phyloP scores from a whole-genome alignment of 1,140 invertebrate genomes.

The Luehdorfia chinensis region DNA sequence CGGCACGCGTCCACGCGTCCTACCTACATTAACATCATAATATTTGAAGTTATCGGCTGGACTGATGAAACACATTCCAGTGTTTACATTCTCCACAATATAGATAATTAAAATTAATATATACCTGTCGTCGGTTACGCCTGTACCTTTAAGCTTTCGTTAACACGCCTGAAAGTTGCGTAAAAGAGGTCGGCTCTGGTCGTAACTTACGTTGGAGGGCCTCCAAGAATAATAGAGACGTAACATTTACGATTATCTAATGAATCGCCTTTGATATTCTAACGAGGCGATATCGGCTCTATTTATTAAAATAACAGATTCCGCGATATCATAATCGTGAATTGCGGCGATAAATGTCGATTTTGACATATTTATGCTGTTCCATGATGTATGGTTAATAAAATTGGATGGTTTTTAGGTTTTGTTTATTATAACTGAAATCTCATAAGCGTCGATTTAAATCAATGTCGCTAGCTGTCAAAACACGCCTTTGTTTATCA shows the following conservation, averaged over 20 bases:
- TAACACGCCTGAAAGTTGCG: slow-evolving; percentile 11
- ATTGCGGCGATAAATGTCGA: slow-evolving; percentile 51
- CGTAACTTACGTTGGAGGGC: slow-evolving; percentile 42
- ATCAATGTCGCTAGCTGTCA: slow-evolving; percentile 19
- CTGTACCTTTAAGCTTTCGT: neutral
- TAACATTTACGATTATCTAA: slow-evolving; percentile 37
- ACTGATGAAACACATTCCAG: slow-evolving; percentile 43
- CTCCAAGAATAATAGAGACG: slow-evolving; percentile 48
- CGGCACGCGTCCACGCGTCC: slow-evolving; percentile 41
- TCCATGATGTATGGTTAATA: slow-evolving; percentile 32
- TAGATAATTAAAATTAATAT: slow-evolving; percentile 32
- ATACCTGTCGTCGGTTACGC: slow-evolving; percentile 21
- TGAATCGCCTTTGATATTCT: slow-evolving; percentile 29
- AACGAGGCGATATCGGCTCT: slow-evolving; percentile 34
- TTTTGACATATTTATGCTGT: slow-evolving; percentile 34
- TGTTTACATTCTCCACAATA: slow-evolving; percentile 26
- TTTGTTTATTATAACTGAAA: slow-evolving; percentile 17
- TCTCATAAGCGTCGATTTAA: slow-evolving; percentile 10
- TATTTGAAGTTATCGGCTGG: slow-evolving; percentile 63
- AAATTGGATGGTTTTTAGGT: slow-evolving; percentile 36
- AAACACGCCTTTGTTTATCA: slow-evolving; percentile 15
- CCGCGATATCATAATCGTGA: slow-evolving; percentile 42
- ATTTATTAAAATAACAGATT: slow-evolving; percentile 60
- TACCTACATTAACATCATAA: slow-evolving; percentile 59
- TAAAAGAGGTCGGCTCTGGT: slow-evolving; percentile 24